Evolutionary conservation across 2,888 invertebrate species (phyloP).

Genomic region (Drosophila merina): DNA sequence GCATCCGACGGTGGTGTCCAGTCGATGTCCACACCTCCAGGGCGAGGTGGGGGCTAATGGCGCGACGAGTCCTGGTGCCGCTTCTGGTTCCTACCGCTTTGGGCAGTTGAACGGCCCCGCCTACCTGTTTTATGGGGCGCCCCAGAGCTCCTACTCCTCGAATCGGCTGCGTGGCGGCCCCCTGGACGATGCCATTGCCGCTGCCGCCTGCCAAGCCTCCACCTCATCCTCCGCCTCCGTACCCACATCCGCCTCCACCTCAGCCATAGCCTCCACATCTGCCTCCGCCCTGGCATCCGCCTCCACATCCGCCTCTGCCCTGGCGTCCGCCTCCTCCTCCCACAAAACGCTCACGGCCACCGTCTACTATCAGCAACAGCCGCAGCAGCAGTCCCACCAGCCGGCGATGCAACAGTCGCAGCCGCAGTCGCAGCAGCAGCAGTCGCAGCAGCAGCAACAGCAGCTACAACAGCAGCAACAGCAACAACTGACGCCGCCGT

Average conservation of each 20-base stretch:
- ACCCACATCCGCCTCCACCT: slow-evolving; percentile 1
- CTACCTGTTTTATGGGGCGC: slow-evolving; percentile 62
- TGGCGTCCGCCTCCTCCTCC: slow-evolving; percentile 19
- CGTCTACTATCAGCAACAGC: slow-evolving; percentile 72
- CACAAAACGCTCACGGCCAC: slow-evolving; percentile 69
- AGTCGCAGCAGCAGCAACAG: slow-evolving; percentile 13
- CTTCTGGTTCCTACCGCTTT: slow-evolving; percentile 19
- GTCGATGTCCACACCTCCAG: slow-evolving; percentile 4
- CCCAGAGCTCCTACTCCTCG: slow-evolving; percentile 70
- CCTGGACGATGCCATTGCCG: slow-evolving; percentile 12
- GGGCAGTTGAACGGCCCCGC: slow-evolving; percentile 31
- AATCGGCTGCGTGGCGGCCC: slow-evolving; percentile 62
- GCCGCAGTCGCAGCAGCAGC: slow-evolving; percentile 23
- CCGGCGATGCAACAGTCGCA: slow-evolving; percentile 16
- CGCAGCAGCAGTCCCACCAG: slow-evolving; percentile 36
- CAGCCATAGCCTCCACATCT: slow-evolving; percentile 35
- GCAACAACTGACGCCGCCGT: slow-evolving; percentile 21
- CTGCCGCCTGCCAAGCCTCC: slow-evolving; percentile 20
- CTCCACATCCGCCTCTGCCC: slow-evolving; percentile 23
- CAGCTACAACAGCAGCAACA: slow-evolving; percentile 22
- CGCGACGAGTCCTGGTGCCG: not conserved
- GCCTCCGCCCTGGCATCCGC: slow-evolving; percentile 22
- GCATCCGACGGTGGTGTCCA: slow-evolving; percentile 6
- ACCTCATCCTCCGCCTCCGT: slow-evolving; percentile 22
- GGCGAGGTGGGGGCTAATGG: slow-evolving; percentile 7